A percentile compares a stretch with the other conserved stretches of the same genome.
Evolutionary conservation across 1,140 invertebrate genomes (phyloP).

Genomic region (Drosophila asahinai): DNA sequence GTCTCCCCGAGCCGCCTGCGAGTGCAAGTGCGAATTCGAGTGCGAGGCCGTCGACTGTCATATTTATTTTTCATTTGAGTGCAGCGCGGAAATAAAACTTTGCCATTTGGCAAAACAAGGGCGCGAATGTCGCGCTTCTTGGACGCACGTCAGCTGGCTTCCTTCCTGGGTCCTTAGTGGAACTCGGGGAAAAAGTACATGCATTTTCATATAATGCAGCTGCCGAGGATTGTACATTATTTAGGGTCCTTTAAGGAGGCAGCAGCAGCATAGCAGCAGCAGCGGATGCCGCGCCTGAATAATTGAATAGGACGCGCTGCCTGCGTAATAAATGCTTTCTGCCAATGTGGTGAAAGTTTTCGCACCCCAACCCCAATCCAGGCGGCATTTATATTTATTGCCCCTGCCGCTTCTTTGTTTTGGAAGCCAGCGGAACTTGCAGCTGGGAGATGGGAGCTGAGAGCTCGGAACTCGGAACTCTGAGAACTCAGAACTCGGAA

Average conservation of each 20-base stretch:
- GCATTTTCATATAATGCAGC: slow-evolving; percentile 78
- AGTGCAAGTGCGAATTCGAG: slow-evolving; percentile 7
- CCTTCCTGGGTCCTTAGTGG: slow-evolving; percentile 21
- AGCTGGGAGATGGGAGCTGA: background rate
- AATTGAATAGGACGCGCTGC: slow-evolving; percentile 79
- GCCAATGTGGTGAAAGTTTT: slow-evolving; percentile 76
- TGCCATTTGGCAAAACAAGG: slow-evolving; percentile 83
- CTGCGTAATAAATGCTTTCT: slow-evolving; percentile 83
- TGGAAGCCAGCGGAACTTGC: background rate
- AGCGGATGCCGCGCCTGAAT: slow-evolving; percentile 71
- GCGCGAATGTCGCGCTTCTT: slow-evolving; percentile 73
- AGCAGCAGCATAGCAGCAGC: slow-evolving; percentile 40
- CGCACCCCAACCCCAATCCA: slow-evolving; percentile 29
- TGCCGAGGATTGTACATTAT: slow-evolving; percentile 76
- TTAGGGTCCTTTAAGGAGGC: slow-evolving; percentile 67
- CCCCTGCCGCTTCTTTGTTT: slow-evolving; percentile 5
- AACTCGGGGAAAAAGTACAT: slow-evolving; percentile 61
- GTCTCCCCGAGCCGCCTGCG: slow-evolving; percentile 5
- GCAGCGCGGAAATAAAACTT: slow-evolving; percentile 80
- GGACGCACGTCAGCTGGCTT: slow-evolving; percentile 78
- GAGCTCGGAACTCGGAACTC: background rate
- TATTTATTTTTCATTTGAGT: slow-evolving; percentile 84
- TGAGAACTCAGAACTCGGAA: background rate
- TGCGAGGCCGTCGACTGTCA: slow-evolving; percentile 70
- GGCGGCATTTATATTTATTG: slow-evolving; percentile 58